phyloP scores from a whole-genome alignment of 2,888 invertebrate genomes.

The Aplocera efformata region DNA sequence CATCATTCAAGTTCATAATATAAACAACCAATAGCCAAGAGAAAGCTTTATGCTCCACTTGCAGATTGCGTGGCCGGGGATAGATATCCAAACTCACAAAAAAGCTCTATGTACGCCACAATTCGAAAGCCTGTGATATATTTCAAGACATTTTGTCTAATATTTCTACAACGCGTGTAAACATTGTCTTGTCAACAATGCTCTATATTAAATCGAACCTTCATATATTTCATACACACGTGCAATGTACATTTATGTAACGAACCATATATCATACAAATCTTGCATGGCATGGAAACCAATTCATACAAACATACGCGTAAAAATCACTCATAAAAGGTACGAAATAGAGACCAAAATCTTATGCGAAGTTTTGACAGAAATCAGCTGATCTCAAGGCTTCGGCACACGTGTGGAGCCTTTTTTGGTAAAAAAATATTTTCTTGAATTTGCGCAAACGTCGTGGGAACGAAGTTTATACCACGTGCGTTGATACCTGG shows the following conservation, averaged over 20 bases:
- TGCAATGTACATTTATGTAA: constrained; percentile 10
- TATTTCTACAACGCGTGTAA: too few species aligned
- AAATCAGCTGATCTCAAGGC: constrained; percentile 63
- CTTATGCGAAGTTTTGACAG: constrained; percentile 10
- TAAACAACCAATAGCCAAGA: too few species aligned
- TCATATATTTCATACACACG: constrained; percentile 9
- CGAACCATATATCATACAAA: constrained; percentile 12
- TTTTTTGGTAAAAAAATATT: constrained; percentile 46
- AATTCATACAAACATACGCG: background rate
- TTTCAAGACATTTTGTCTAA: too few species aligned
- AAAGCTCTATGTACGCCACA: too few species aligned
- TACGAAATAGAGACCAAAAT: constrained; percentile 10
- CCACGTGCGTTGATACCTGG: constrained; percentile 56
- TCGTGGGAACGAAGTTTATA: constrained; percentile 52
- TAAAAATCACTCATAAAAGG: constrained; percentile 5
- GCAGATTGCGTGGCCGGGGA: too few species aligned
- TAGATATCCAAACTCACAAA: too few species aligned
- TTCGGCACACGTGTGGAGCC: constrained; percentile 60
- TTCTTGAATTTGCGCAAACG: constrained; percentile 53
- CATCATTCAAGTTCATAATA: too few species aligned
- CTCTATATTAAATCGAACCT: constrained; percentile 15
- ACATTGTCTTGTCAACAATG: background rate
- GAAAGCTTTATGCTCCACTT: too few species aligned
- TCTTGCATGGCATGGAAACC: constrained; percentile 10
- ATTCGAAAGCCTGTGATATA: too few species aligned